These are phyloP conservation scores for Salpingus planirostris DNA, from an alignment of 2,888 invertebrate species.

Conservation along the genomic window DNA sequence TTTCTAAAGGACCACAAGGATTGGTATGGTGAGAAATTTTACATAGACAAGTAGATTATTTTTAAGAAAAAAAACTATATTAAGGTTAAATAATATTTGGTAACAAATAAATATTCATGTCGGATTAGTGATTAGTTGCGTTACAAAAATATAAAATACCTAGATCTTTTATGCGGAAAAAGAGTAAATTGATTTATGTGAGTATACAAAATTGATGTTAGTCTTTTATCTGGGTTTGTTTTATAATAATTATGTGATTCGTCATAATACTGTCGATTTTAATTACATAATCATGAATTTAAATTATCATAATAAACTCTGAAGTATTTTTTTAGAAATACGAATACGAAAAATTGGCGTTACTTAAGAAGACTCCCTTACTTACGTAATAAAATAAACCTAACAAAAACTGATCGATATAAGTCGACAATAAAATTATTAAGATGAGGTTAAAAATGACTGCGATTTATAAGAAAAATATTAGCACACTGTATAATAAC, in stretches of 20 bases:
- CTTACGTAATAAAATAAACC: no score
- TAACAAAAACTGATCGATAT: no score
- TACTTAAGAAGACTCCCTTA: no score
- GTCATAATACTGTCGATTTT: no score
- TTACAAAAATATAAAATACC: slow-evolving; percentile 18
- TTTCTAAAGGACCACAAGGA: slow-evolving; percentile 70
- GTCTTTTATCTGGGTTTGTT: no score
- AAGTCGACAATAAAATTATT: background rate
- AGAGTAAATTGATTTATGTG: slow-evolving; percentile 7
- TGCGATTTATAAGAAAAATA: slow-evolving; percentile 1
- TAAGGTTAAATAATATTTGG: slow-evolving; percentile 32
- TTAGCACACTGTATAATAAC: background rate
- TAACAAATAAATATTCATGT: slow-evolving; percentile 37
- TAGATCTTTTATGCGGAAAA: no score
- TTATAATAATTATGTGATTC: no score
- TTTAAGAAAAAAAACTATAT: slow-evolving; percentile 9
- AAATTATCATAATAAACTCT: no score
- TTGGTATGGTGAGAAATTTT: slow-evolving; percentile 73
- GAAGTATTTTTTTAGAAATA: no score
- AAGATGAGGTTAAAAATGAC: slow-evolving; percentile 15
- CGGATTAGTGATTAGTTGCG: slow-evolving; percentile 20
- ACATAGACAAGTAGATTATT: slow-evolving; percentile 43
- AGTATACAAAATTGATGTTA: no score
- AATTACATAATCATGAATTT: no score
- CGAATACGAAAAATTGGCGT: no score